Evolutionary conservation across 2,888 invertebrate genomes (phyloP).

Genomic region (Cloeon dipterum): DNA sequence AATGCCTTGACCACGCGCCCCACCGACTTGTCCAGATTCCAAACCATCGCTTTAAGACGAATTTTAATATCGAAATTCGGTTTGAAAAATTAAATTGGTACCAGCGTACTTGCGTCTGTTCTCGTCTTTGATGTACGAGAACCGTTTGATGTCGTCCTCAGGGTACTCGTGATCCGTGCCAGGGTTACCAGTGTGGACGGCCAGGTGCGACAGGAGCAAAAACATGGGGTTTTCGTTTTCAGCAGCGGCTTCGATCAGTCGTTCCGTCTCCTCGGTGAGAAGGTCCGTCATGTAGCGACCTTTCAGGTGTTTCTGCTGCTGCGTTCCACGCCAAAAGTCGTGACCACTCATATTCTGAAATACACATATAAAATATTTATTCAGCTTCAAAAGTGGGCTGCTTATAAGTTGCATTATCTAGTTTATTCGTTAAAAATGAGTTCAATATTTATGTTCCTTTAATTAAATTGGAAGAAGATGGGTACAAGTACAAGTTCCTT

Average conservation of each 20-base stretch:
- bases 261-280: conserved; percentile 21
- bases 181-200: neutral
- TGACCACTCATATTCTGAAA: conserved; percentile 13
- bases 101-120: conserved; percentile 1
- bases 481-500: no score
- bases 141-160: neutral
- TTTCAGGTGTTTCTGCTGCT: conserved; percentile 15
- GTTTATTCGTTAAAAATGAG: no score
- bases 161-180: neutral
- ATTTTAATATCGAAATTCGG: neutral
- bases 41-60: conserved; percentile 1
- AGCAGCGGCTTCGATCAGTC: conserved; percentile 14
- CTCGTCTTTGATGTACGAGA: neutral
- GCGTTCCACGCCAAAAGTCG: conserved; percentile 20
- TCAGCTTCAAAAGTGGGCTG: no score
- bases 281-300: conserved; percentile 23
- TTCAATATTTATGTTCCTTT: no score
- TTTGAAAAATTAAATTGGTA: neutral
- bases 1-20: neutral
- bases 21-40: conserved; percentile 1
- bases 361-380: no score
- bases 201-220: neutral
- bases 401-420: no score
- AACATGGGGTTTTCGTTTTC: neutral
- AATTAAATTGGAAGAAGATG: no score